A percentile compares a stretch with the other conserved stretches of the same genome.
Evolutionary conservation across 2,797 vertebrate species (phyloP).

Genomic region (Aeoliscus strigatus): DNA sequence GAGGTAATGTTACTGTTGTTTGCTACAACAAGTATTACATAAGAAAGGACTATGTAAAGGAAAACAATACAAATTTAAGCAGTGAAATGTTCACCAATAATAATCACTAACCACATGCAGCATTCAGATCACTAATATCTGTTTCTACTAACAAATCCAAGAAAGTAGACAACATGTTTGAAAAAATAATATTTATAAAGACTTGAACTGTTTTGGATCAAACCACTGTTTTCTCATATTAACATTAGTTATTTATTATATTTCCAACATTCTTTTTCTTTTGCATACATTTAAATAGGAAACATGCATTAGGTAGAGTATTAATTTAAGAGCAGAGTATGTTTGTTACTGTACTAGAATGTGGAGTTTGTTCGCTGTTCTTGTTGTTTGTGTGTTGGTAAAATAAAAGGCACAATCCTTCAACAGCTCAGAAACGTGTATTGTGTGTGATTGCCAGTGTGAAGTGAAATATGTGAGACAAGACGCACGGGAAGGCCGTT

Average conservation of each 20-base stretch:
- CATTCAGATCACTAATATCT: too few relatives aligned
- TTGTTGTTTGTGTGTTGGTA: constrained; percentile 27
- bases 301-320: constrained; percentile 21
- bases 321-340: constrained; percentile 47
- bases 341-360: constrained; percentile 32
- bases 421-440: neutral
- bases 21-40: too few relatives aligned
- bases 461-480: too few relatives aligned
- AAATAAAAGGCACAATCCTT: constrained; percentile 37
- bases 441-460: too few relatives aligned
- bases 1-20: too few relatives aligned
- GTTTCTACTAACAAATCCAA: too few relatives aligned
- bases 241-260: constrained; percentile 64
- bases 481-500: too few relatives aligned
- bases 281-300: constrained; percentile 19
- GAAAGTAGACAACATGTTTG: neutral
- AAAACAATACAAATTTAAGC: too few relatives aligned
- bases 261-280: constrained; percentile 24
- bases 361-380: constrained; percentile 29
- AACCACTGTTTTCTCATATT: constrained; percentile 74
- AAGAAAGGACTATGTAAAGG: too few relatives aligned
- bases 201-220: constrained; percentile 78
- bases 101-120: too few relatives aligned
- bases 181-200: constrained; percentile 47
- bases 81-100: too few relatives aligned